These are phyloP conservation scores for Litocranius walleri DNA, from an alignment of 2,113 vertebrate genomes.

Conservation along the genomic window DNA sequence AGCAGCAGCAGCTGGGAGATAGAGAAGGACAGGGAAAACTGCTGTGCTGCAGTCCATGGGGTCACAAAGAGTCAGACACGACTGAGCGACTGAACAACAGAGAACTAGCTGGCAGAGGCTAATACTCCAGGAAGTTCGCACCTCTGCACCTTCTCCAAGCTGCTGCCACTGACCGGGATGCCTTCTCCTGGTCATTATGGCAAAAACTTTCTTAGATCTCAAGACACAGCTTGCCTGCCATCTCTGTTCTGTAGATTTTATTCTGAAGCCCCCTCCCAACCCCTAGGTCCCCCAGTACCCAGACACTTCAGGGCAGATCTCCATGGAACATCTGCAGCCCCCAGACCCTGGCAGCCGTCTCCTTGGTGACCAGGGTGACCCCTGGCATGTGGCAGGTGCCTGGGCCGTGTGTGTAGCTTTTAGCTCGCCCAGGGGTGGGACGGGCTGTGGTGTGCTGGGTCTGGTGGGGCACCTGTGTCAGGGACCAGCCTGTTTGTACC, in stretches of 20 bases:
- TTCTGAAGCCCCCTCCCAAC: not conserved
- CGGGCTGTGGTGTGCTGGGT: fast-evolving
- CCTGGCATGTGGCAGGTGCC: not conserved
- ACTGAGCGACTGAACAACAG: not conserved
- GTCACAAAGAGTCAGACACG: not conserved
- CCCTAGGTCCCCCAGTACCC: fast-evolving
- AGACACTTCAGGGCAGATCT: not conserved
- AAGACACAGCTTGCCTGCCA: not conserved
- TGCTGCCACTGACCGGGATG: not conserved
- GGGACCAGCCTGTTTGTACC: not conserved
- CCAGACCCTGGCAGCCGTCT: not conserved
- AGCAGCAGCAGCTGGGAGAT: not conserved
- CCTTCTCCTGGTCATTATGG: not conserved
- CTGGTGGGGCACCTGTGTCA: not conserved
- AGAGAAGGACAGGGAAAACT: not conserved
- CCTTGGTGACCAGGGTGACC: not conserved
- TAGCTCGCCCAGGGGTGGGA: not conserved
- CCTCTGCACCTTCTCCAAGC: not conserved
- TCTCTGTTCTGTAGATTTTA: not conserved
- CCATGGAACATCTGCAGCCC: fast-evolving
- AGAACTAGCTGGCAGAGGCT: not conserved
- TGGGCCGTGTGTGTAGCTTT: not conserved
- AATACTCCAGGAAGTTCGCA: not conserved
- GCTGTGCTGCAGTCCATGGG: not conserved
- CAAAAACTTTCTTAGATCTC: not conserved